A percentile compares a stretch with the other conserved stretches of the same genome.
Conservation (phyloP, 2,113 vertebrate species). For the Myrmecophaga tridactyla region DNA sequence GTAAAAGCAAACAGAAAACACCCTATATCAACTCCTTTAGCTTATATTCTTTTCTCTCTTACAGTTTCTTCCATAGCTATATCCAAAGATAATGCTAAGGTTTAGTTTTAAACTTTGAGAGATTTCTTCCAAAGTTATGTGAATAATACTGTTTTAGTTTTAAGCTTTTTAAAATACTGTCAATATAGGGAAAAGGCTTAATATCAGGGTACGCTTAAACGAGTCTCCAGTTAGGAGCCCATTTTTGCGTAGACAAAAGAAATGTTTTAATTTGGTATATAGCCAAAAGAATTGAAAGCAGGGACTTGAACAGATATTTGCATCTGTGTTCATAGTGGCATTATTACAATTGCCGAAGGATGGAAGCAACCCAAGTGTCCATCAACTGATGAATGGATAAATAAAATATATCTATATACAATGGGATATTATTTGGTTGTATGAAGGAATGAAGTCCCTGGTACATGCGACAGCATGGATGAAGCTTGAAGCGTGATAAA, state of each 20-base stretch:
- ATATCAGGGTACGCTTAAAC: neutral
- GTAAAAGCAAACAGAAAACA: neutral
- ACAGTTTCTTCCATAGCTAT: neutral
- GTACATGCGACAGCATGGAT: too few species aligned
- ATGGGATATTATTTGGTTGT: too few species aligned
- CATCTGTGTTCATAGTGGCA: too few species aligned
- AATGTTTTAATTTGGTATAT: neutral
- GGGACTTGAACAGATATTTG: too few species aligned
- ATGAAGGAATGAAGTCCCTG: too few species aligned
- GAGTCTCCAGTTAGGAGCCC: neutral
- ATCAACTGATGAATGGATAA: too few species aligned
- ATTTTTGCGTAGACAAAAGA: neutral
- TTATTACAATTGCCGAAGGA: too few species aligned
- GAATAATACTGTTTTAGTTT: neutral
- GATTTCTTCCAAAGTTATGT: neutral
- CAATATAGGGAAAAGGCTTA: neutral
- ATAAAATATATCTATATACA: too few species aligned
- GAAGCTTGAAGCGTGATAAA: too few species aligned
- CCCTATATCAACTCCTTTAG: neutral
- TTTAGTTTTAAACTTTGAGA: slow-evolving; percentile 31
- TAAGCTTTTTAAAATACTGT: neutral
- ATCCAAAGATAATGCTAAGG: neutral
- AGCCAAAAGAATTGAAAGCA: too few species aligned
- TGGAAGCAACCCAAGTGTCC: too few species aligned
- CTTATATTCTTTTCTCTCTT: neutral